phyloP scores from a whole-genome alignment of 1,140 invertebrate genomes.

The Camponotus vicinus region DNA sequence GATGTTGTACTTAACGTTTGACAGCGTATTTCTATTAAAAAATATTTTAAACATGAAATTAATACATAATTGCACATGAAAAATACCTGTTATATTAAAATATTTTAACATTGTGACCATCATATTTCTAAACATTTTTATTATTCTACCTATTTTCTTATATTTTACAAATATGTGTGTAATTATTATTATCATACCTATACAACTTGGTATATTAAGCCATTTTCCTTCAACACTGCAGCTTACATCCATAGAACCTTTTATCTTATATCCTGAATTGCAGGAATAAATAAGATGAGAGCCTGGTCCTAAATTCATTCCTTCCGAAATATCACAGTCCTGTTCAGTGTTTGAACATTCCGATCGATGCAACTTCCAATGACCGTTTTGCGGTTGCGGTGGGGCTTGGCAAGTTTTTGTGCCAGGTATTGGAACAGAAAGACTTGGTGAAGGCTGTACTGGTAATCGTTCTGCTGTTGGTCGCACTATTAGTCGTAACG shows the following conservation, averaged over 20 bases:
- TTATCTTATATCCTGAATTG: slow-evolving; percentile 74
- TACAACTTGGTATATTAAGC: slow-evolving; percentile 77
- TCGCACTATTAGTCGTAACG: too few species aligned
- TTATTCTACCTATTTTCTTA: background rate
- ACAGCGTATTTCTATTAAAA: slow-evolving; percentile 80
- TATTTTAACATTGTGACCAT: too few species aligned
- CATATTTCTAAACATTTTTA: too few species aligned
- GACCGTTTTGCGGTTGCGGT: slow-evolving; percentile 78
- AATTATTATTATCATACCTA: slow-evolving; percentile 73
- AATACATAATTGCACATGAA: background rate
- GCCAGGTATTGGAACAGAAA: background rate
- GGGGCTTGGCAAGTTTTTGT: slow-evolving; percentile 73
- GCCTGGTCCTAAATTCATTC: slow-evolving; percentile 72
- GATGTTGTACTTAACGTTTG: slow-evolving; percentile 73
- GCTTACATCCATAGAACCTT: slow-evolving; percentile 71
- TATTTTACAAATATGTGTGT: background rate
- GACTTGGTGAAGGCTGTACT: too few species aligned
- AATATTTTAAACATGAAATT: slow-evolving; percentile 36
- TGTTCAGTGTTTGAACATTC: slow-evolving; percentile 64
- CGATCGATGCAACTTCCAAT: slow-evolving; percentile 75
- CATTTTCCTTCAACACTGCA: slow-evolving; percentile 78
- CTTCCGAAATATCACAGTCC: slow-evolving; percentile 68
- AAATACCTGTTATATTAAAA: too few species aligned
- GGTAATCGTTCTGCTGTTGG: too few species aligned
- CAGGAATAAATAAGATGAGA: slow-evolving; percentile 79